These are phyloP conservation scores for Aegithalos caudatus DNA, from an alignment of 2,113 vertebrate genomes.

Conservation along the genomic window DNA sequence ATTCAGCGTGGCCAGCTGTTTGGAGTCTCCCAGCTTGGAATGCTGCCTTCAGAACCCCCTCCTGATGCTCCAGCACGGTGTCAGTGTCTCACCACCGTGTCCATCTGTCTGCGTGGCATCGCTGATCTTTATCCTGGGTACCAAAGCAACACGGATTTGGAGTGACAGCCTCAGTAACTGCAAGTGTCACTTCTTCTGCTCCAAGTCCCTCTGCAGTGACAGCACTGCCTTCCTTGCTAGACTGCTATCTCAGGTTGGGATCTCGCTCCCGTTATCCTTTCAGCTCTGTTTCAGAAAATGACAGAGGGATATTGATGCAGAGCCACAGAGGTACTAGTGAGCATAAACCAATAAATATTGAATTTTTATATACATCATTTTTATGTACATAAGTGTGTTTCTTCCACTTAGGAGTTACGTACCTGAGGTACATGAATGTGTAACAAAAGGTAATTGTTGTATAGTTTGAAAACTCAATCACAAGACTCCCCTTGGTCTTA, in stretches of 20 bases:
- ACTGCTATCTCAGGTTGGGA: not conserved
- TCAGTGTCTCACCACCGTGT: not conserved
- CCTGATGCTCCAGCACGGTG: not conserved
- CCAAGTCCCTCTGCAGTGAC: not conserved
- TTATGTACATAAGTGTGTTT: not conserved
- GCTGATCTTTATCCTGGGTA: not conserved
- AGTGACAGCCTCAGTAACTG: slow-evolving; percentile 4
- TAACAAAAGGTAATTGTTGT: not conserved
- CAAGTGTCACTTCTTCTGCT: not conserved
- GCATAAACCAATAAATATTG: not conserved
- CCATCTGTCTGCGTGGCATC: not conserved
- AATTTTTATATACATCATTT: not conserved
- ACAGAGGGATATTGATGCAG: not conserved
- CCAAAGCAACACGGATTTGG: not conserved
- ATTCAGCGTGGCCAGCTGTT: slow-evolving; percentile 28
- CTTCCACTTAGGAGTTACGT: not conserved
- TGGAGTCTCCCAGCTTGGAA: not conserved
- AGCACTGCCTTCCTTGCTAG: not conserved
- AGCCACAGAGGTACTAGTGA: not conserved
- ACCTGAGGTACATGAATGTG: not conserved
- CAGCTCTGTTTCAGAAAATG: not conserved
- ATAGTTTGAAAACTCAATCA: not conserved
- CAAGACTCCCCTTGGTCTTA: not conserved
- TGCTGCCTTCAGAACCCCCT: not conserved
- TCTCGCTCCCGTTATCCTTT: not conserved